Evolutionary conservation across 2,797 vertebrate genomes (phyloP).

Genomic region (Pantherophis alleghaniensis): DNA sequence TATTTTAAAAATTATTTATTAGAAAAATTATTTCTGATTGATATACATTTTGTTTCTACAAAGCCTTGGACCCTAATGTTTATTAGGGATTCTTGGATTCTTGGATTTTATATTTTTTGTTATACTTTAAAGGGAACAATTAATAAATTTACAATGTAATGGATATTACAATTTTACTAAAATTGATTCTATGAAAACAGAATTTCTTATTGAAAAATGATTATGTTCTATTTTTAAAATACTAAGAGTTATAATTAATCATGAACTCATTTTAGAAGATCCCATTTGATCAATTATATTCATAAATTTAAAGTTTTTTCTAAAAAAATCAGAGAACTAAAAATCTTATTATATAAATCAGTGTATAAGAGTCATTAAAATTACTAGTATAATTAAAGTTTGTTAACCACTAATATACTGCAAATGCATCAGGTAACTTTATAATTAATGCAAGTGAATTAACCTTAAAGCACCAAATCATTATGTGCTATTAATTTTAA

Average conservation of each 20-base stretch:
- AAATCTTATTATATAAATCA: slow-evolving; percentile 31
- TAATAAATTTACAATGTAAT: neutral
- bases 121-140: neutral
- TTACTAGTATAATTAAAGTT: slow-evolving; percentile 69
- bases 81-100: neutral
- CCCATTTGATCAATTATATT: neutral
- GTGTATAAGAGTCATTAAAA: slow-evolving; percentile 55
- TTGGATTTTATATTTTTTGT: neutral
- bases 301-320: slow-evolving; percentile 6
- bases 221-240: neutral
- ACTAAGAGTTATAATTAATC: slow-evolving; percentile 8
- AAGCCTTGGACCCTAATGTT: neutral
- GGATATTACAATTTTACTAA: neutral
- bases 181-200: neutral
- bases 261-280: slow-evolving; percentile 15
- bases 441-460: slow-evolving; percentile 54
- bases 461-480: slow-evolving; percentile 61
- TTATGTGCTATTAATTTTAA: slow-evolving; percentile 56
- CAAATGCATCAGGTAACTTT: slow-evolving; percentile 43
- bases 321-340: neutral
- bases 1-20: neutral
- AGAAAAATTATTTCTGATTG: neutral
- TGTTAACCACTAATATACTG: slow-evolving; percentile 48
- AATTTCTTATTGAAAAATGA: neutral
- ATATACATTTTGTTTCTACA: neutral